These are phyloP conservation scores for human (Homo sapiens) DNA, from an alignment of 2,113 vertebrate genomes.

Conservation along the genomic window GRCh38 chr1:52440001-52440500, in stretches of 20 bases:
- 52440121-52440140: neutral
- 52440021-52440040: neutral
- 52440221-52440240: neutral
- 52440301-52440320: no score
- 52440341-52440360: neutral
- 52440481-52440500: neutral
- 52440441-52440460: neutral
- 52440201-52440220: neutral
- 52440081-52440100: neutral
- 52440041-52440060: neutral
- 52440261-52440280: neutral
- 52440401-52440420: neutral
- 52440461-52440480: neutral
- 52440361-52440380: neutral
- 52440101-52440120: neutral
- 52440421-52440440: no score
- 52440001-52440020: conserved; percentile 19
- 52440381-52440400: no score
- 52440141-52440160: neutral
- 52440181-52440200: neutral
- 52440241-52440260: neutral
- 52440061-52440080: neutral
- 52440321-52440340: no score
- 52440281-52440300: neutral
- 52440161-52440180: neutral